A percentile compares a stretch with the other conserved stretches of the same genome.
Evolutionary conservation across 1,140 invertebrate genomes (phyloP).

Genomic region (Aphis craccivora): DNA sequence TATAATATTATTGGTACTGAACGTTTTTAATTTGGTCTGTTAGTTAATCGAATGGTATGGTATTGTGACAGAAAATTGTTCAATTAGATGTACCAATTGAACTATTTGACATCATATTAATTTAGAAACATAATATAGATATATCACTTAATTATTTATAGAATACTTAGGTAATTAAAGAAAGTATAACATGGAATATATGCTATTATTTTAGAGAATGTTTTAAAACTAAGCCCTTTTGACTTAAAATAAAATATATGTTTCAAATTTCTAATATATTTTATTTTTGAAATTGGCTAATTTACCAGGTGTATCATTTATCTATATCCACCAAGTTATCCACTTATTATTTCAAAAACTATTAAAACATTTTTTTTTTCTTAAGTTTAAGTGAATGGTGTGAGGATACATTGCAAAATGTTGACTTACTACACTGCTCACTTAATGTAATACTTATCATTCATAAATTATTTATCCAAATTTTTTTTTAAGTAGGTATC

Average conservation of each 20-base stretch:
- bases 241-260: no score
- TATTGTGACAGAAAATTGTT: not conserved
- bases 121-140: not conserved
- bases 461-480: no score
- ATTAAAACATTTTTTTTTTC: no score
- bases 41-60: not conserved
- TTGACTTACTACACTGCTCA: no score
- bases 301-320: no score
- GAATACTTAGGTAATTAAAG: not conserved
- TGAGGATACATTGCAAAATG: no score
- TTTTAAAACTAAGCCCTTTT: not conserved
- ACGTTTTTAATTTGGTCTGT: not conserved
- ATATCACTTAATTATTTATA: not conserved
- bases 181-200: not conserved
- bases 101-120: not conserved
- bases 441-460: no score
- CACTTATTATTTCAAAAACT: no score
- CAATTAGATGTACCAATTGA: not conserved
- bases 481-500: no score
- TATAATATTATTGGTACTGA: not conserved
- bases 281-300: no score
- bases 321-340: no score
- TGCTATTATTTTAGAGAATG: not conserved
- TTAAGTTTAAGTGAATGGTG: no score
- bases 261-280: not conserved